Evolutionary conservation across 2,797 vertebrate species (phyloP), one percentile per base, ranked within the genome.

Genomic region (Loris lydekkerianus): DNA sequence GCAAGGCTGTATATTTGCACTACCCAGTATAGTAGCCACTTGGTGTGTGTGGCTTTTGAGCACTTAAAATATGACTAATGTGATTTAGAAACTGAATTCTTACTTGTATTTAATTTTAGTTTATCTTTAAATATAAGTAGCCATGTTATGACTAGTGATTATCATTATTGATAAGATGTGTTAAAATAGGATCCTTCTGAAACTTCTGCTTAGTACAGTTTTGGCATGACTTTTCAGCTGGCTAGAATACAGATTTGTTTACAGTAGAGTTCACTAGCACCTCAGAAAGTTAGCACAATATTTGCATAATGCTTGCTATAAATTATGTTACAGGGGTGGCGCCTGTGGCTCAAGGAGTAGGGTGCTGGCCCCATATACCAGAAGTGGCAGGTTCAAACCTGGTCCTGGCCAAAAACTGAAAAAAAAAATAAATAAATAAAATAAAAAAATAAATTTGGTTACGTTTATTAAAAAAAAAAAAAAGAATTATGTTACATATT

Each of bases 121-220:
- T 93, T 93, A 70, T 77, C 20, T 77, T 82, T 83, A 75, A 82
- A 46, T 87, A 72, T 65, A 81, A 81, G 46, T 87, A 61, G 21
- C 5, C 56, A 78, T 5, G 29, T 27, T 27, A 15, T 78, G 20
- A 82, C 77, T 88, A 37, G 15, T 85, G 18, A 72, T 21, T 76
- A 20, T 69, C 43, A 37, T 40, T 94, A 46, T 65, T 82, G n/a
- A 70, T 86, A 80, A 90, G 21, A 53, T 77, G 9, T 60, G 7
- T 80, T 89, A 60, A 75, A 58, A 34, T 53, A 65, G 67, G 2
- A 61, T 80, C 20, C 53, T 92, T 94, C 34, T 49, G 37, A 72
- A 80, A 37, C 80, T 67, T 87, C 60, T 21, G 17, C 72, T 49
- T 40, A 43, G 29, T n/a, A 27, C 34, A 63, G 77, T 88, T 73